Conservation (phyloP, 2,888 invertebrate genomes). For the Heliconius cydno region DNA sequence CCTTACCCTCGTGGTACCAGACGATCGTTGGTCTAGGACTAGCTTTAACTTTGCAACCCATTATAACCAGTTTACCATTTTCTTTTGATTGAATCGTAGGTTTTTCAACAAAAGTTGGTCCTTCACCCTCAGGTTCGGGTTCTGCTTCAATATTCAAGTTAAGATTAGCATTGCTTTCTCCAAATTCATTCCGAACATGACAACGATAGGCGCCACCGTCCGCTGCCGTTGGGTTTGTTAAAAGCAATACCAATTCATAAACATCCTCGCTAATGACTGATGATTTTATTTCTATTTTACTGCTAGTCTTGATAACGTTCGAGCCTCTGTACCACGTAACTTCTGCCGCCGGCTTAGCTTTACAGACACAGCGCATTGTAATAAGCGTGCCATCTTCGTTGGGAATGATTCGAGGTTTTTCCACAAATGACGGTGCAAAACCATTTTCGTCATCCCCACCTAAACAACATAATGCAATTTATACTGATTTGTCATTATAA, state of each 20-base stretch:
- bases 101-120: slow-evolving; percentile 96
- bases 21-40: slow-evolving; percentile 79
- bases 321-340: slow-evolving; percentile 98
- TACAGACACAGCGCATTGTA: slow-evolving; percentile 98
- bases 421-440: slow-evolving; percentile 98
- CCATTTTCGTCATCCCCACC: slow-evolving; percentile 96
- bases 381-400: slow-evolving; percentile 98
- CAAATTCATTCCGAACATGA: slow-evolving; percentile 96
- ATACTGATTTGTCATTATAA: slow-evolving; percentile 27
- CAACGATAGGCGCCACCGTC: slow-evolving; percentile 88
- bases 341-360: slow-evolving; percentile 96
- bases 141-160: slow-evolving; percentile 98
- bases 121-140: slow-evolving; percentile 95
- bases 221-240: slow-evolving; percentile 80
- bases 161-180: slow-evolving; percentile 98
- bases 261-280: slow-evolving; percentile 91
- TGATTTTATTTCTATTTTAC: slow-evolving; percentile 92
- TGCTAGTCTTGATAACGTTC: slow-evolving; percentile 91
- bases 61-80: slow-evolving; percentile 78
- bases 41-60: slow-evolving; percentile 81
- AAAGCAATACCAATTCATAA: slow-evolving; percentile 90
- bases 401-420: slow-evolving; percentile 99
- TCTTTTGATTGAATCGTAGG: slow-evolving; percentile 92
- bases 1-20: slow-evolving; percentile 81
- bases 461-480: slow-evolving; percentile 66